Evolutionary conservation across 2,888 invertebrate species (phyloP), one percentile per base, ranked within the genome.

Genomic region (Trimorus sp.): DNA sequence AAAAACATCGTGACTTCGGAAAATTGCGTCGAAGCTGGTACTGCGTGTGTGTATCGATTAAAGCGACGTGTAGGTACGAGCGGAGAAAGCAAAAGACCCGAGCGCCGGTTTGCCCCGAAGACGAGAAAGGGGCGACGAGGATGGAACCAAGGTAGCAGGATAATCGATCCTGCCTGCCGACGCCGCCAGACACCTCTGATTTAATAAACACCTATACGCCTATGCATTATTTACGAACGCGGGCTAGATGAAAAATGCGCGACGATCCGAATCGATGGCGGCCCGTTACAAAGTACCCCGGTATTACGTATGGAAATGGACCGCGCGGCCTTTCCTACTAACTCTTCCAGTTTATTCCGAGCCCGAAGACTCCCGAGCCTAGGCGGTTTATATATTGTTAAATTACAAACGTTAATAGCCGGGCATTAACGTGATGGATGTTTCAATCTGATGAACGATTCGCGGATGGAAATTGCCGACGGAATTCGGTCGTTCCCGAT

Each of bases 131-230:
- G 73, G 69, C 79, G 65, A 71, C 69, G 76, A 83, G 70, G 80
- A 76, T 81, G 75, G 80, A 79, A 71, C 79, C 79, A 68, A 78
- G 79, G 75, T 78, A 82, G 73, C 78, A 73, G 78, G 75, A 81
- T 82, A 80, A 84, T 82, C 82, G 82, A 84, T 82, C 80, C 82
- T 66, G 74, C 62, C 59, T 79, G 36, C 75, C 78, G 78, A 75
- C 78, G 82, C 76, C 75, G 80, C 48, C 76, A 83, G 83, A 83
- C 77, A 83, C 83, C 74, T 83, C 77, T 79, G 76, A 83, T 83
- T 83, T 83, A 83, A 83, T 83, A 83, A 83, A 83, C 83, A 80
- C 74, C 79, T 71, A 78, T 80, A 66, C 69, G 70, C 70, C 80
- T 80, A 79, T 83, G 78, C 80, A 80, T 80, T 80, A 83, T 80